phyloP scores from a whole-genome alignment of 2,113 vertebrate species.

The Vulpes vulpes region DNA sequence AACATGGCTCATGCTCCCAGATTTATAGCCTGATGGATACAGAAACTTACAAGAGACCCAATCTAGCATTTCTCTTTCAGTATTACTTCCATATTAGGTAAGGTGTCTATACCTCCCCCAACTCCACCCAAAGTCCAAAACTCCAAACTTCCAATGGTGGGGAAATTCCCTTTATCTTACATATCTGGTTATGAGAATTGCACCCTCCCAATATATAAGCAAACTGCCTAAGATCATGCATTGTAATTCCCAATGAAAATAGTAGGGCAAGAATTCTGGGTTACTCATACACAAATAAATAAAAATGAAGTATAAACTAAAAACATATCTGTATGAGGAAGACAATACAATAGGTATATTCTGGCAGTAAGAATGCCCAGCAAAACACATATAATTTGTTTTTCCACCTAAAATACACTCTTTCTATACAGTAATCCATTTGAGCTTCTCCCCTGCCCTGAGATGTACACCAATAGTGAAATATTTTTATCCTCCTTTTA shows the following conservation, averaged over 20 bases:
- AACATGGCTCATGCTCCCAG: not conserved
- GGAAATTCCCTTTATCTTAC: not conserved
- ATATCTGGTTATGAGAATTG: not conserved
- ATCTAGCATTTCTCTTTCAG: not conserved
- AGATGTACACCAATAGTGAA: not conserved
- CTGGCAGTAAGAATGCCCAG: not conserved
- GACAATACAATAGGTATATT: not conserved
- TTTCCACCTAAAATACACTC: not conserved
- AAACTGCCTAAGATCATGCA: not conserved
- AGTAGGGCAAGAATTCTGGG: not conserved
- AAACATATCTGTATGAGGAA: not conserved
- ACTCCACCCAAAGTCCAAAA: not conserved
- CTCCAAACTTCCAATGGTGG: not conserved
- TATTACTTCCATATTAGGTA: not conserved
- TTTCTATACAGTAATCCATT: not conserved
- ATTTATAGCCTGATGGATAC: not conserved
- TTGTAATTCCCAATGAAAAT: not conserved
- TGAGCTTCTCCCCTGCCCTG: not conserved
- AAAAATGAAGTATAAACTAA: not conserved
- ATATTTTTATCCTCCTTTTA: not conserved
- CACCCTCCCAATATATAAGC: not conserved
- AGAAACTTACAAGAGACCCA: not conserved
- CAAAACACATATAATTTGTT: not conserved
- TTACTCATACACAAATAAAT: constrained; percentile 40
- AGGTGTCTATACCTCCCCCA: not conserved